Evolutionary conservation across 2,888 invertebrate genomes (phyloP), one percentile per base, ranked within the genome.

Genomic region (Ashinkailepas kermadecensis): DNA sequence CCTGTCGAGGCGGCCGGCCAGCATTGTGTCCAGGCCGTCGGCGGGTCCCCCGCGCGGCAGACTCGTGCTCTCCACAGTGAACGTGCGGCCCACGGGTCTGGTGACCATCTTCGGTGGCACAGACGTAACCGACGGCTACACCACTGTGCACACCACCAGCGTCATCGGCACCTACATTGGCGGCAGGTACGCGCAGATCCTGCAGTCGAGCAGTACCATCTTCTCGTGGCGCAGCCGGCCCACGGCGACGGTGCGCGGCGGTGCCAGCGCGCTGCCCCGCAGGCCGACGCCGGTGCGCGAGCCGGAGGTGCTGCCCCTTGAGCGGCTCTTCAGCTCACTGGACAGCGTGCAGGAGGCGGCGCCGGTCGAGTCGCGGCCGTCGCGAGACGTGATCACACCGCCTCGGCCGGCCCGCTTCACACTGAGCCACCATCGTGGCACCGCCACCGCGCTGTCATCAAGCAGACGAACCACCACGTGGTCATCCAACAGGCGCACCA

Each of bases 161-260:
- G 94, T 96, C n/a, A 93, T 95, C 85, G 94, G 95, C 57, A 95
- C 95, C 8, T 94, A 92, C 86, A 94, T 95, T 85, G 85, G 86
- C 81, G 94, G 94, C 67, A 95, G 95, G 88, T 95, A 95, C 87
- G 95, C 95, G 7, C 95, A 95, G 88, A 93, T 94, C 15, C 88
- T 95, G 59, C 94, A 94, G 86, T 94, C 94, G 86, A 93, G 93
- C 70, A 94, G 95, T 0, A 92, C 92, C 86, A 88, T 87, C 54
- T 85, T 86, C 82, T 81, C 83, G 59, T 78, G 93, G 0, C 21
- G 67, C 8, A 25, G 25, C 10, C 74, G 8, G 54, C 74, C 74
- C 2, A 21, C 56, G 0, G 74, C 54, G 10, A 7, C 18, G 62
- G 23, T 9, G 0, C 2, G 65, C 10, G 18, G n/a, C 1, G 12